Evolutionary conservation across 2,888 invertebrate species (phyloP).

Genomic region (Listrodromus nycthemerus): DNA sequence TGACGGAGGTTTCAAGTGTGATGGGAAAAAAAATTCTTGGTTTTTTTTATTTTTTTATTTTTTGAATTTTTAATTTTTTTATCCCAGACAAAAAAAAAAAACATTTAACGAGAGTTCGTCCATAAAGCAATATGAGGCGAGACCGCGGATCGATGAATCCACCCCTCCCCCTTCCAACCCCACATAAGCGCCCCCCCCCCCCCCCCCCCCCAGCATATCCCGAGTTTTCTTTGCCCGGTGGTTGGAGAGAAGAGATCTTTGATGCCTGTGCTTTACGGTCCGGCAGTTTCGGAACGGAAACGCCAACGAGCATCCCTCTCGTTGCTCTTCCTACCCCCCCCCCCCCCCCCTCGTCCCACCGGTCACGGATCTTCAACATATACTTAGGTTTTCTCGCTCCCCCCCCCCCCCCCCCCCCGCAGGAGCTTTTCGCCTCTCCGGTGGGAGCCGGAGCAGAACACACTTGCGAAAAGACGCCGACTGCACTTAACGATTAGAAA

Average conservation of each 20-base stretch:
- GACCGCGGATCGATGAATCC: slow-evolving; percentile 10
- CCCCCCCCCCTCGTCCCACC: too few relatives aligned
- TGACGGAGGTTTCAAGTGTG: too few relatives aligned
- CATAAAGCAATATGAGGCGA: slow-evolving; percentile 1
- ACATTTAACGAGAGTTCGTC: not conserved
- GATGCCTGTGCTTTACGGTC: slow-evolving; percentile 43
- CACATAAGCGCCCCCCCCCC: not conserved
- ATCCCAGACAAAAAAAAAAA: not conserved
- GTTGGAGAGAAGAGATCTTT: not conserved
- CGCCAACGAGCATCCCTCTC: slow-evolving; percentile 18
- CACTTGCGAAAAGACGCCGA: slow-evolving; percentile 16
- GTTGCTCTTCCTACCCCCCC: not conserved
- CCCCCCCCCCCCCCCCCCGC: not conserved
- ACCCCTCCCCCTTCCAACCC: not conserved
- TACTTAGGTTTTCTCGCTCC: not conserved
- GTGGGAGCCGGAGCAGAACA: not conserved
- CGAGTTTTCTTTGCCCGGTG: not conserved
- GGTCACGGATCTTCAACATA: too few relatives aligned
- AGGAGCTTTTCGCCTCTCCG: not conserved
- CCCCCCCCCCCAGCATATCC: not conserved
- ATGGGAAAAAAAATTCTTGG: too few relatives aligned
- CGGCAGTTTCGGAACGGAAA: slow-evolving; percentile 28
- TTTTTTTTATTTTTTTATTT: too few relatives aligned
- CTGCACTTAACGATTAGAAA: slow-evolving; percentile 47
- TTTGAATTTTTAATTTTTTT: too few relatives aligned